Evolutionary conservation across 1,140 invertebrate species (phyloP), one percentile per base, ranked within the genome.

Genomic region (Magallana angulata): DNA sequence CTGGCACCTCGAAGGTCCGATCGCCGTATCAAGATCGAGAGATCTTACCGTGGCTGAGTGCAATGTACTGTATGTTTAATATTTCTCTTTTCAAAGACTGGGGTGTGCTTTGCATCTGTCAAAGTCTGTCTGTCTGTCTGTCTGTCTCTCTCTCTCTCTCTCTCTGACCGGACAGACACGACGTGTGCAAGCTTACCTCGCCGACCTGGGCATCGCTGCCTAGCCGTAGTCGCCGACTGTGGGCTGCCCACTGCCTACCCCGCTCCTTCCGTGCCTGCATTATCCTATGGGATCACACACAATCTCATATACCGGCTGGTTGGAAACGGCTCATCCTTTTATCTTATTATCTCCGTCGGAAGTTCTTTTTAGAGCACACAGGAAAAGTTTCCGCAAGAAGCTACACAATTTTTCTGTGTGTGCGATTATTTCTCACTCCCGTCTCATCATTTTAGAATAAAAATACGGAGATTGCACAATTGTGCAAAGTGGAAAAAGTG

Each of bases 351-450:
- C 18, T 30, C 24, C 24, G 68, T 76, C 68, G 68, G 68, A 76
- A 76, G 68, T 76, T 14, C 24, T 76, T 3, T 76, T 30, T 30
- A 76, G 24, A 8, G 12, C 12, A 76, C 7, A 76, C 30, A 76
- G 68, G 68, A 76, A 76, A 76, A 24, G 68, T 30, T 76, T 76
- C 30, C 68, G 68, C 68, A 30, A 11, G 68, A 76, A 30, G 7
- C 18, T 11, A 24, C 68, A 24, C 36, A 30, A 30, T 76, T 76
- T 76, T 30, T 24, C 18, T 24, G 64, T 71, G 64, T 71, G 9
- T 24, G 68, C 36, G 68, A 4, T 64, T 64, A 30, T 30, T 76
- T 76, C 24, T 30, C 68, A 76, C 68, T 30, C 36, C 68, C 8
- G 14, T 30, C 9, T 76, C 68, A 76, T 76, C 18, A 12, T 76